Conservation (phyloP, 1,140 invertebrate genomes). For the Saccostrea cuccullata region DNA sequence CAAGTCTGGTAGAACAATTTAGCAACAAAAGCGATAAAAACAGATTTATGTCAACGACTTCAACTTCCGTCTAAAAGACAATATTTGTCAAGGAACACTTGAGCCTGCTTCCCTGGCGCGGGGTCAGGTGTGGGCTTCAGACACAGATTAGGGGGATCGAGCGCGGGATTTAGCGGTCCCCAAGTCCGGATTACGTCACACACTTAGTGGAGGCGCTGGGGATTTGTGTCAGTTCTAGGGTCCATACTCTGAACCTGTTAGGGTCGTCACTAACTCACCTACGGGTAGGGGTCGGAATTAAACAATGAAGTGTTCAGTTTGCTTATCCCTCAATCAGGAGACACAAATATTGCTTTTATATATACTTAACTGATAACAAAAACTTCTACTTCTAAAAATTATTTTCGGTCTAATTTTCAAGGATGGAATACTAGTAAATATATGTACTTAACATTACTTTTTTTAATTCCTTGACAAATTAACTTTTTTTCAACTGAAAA, state of each 20-base stretch:
- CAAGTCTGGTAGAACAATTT: constrained; percentile 11
- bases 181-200: not conserved
- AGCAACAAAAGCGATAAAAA: constrained; percentile 12
- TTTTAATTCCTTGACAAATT: too few species aligned
- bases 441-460: too few species aligned
- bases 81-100: constrained; percentile 32
- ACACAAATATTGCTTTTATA: not conserved
- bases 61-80: constrained; percentile 35
- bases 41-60: constrained; percentile 37
- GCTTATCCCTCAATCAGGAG: not conserved
- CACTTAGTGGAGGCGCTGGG: not conserved
- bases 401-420: too few species aligned
- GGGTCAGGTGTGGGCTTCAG: constrained; percentile 24
- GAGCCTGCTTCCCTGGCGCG: not conserved
- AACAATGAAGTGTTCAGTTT: not conserved
- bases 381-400: too few species aligned
- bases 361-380: too few species aligned
- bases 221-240: constrained; percentile 28
- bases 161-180: constrained; percentile 13
- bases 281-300: not conserved
- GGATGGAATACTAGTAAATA: too few species aligned
- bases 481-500: too few species aligned
- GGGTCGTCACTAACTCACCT: not conserved
- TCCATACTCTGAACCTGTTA: not conserved
- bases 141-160: constrained; percentile 11